Conservation (phyloP, 30 jellyfish, hydroid and myxozoan species). For the Hydra vulgaris region DNA sequence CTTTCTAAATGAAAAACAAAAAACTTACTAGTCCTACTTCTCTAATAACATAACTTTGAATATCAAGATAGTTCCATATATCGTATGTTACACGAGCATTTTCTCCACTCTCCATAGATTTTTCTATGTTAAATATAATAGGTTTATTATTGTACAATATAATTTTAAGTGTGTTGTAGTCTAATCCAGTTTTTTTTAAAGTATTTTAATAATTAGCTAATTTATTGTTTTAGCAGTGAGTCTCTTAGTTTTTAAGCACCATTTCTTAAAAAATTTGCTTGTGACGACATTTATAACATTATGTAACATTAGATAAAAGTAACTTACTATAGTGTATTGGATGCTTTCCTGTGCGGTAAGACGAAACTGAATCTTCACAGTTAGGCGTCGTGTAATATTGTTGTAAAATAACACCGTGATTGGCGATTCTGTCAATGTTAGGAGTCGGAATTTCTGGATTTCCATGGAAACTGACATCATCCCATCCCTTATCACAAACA, state of each 20-base stretch:
- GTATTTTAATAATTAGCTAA: too few relatives aligned
- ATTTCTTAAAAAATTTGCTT: too few relatives aligned
- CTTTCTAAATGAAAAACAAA: too few relatives aligned
- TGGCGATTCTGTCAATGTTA: conserved; percentile 88
- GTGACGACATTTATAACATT: too few relatives aligned
- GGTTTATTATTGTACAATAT: background rate
- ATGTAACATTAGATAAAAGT: too few relatives aligned
- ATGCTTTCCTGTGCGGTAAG: conserved; percentile 75
- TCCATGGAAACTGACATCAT: conserved; percentile 94
- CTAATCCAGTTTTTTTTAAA: background rate
- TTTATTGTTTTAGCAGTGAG: too few relatives aligned
- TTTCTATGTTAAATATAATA: conserved; percentile 1
- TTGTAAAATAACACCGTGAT: conserved; percentile 89
- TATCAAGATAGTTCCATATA: conserved; percentile 89
- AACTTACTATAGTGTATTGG: conserved; percentile 86
- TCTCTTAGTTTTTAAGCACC: too few relatives aligned
- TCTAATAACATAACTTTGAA: conserved; percentile 76
- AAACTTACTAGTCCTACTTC: conserved; percentile 87
- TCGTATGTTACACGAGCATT: conserved; percentile 53
- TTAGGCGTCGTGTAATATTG: conserved; percentile 84
- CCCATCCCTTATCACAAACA: conserved; percentile 71
- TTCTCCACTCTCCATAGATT: conserved; percentile 30
- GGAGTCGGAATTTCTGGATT: conserved; percentile 95
- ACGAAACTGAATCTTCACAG: conserved; percentile 80
- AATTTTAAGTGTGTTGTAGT: background rate